Base-by-base conservation (phyloP, 2,113 vertebrate species). In the Eulemur macaco region DNA sequence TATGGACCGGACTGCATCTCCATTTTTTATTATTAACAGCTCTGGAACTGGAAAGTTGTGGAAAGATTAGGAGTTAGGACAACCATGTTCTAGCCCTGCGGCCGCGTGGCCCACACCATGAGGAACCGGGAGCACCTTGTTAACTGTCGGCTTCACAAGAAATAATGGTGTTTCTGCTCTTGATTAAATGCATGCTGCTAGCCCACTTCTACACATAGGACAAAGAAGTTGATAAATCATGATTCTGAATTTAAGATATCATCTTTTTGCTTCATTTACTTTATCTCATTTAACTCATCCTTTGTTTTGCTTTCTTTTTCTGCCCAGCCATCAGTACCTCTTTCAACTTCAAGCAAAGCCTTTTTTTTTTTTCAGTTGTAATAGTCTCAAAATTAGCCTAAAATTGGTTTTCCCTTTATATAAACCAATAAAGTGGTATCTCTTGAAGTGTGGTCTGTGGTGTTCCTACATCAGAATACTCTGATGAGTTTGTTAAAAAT, bases 211-310 rank as follows among this genome's bases (percentile, higher is more conserved):
- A 56, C 45, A 58, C 11, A 76, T 10, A 91, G 42, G 89, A 81
- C 37, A 76, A 92, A 82, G 39, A 92, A 27, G 29, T 63, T 81
- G 76, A 56, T 56, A 66, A 74, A 71, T 47, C 42, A 58, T 47
- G 27, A 76, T 76, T 94, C 56, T 91, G 47, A 96, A 87, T 93
- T 94, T 84, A 89, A 93, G 85, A 63, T 21, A 34, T 17, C 11
- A 58, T 14, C 60, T 96, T 95, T 69, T 54, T 83, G 52, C 18
- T 74, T 80, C 52, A 37, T 85, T 89, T 89, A n/a, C 5, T 84
- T 89, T 63, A 69, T 50, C 84, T 66, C 6, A 29, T 54, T 81
- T 87, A 74, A 31, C 42, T 90, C 18, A 80, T 64, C 8, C 20
- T 83, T 80, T 56, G 6, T 50, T 96, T 84, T 86, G 60, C 17